phyloP scores from a whole-genome alignment of 2,113 vertebrate species.

The cattle (Bos taurus) region ARS-UCD2.0 NC_037338.1:97283001-97283500 shows the following conservation, averaged over 20 bases:
- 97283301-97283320: not conserved
- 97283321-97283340: too few species aligned
- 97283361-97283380: rapidly evolving
- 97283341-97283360: not conserved
- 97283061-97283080: not conserved
- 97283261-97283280: not conserved
- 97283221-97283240: not conserved
- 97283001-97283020: not conserved
- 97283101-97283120: too few species aligned
- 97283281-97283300: not conserved
- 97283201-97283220: rapidly evolving
- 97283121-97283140: rapidly evolving
- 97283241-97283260: not conserved
- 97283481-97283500: not conserved
- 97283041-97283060: not conserved
- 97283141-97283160: not conserved
- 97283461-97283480: rapidly evolving
- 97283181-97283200: rapidly evolving
- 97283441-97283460: not conserved
- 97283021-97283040: rapidly evolving
- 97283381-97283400: not conserved
- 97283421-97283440: not conserved
- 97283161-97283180: not conserved
- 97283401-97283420: too few species aligned
- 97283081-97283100: rapidly evolving